A percentile compares a stretch with the other conserved stretches of the same genome.
These are phyloP conservation scores for Diabrotica balteata DNA, from an alignment of 2,888 invertebrate genomes.

Conservation along the genomic window DNA sequence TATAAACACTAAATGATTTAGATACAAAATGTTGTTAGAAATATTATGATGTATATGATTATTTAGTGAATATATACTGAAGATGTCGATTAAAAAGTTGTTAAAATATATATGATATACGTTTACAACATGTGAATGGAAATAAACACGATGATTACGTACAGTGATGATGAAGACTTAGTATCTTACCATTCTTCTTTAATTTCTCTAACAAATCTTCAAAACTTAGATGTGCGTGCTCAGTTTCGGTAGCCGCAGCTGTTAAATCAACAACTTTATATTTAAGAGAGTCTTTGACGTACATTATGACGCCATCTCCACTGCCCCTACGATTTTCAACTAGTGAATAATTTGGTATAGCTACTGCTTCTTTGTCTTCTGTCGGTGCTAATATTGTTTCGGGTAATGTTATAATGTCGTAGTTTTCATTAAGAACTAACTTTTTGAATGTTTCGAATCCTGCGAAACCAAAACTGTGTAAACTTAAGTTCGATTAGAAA, in stretches of 20 bases:
- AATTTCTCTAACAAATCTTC: constrained; percentile 48
- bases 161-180: no score
- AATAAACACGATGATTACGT: no score
- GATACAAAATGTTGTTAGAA: no score
- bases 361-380: constrained; percentile 49
- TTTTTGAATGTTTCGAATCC: constrained; percentile 51
- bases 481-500: constrained; percentile 23
- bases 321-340: constrained; percentile 49
- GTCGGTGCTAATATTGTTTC: constrained; percentile 50
- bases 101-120: no score
- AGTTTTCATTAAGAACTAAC: constrained; percentile 49
- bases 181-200: constrained; percentile 44
- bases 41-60: no score
- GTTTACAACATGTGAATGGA: no score
- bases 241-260: constrained; percentile 42
- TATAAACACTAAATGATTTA: no score
- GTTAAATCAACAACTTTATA: constrained; percentile 52
- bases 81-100: no score
- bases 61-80: no score
- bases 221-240: constrained; percentile 42
- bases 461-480: constrained; percentile 29
- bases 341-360: constrained; percentile 51
- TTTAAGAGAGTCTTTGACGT: constrained; percentile 52
- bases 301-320: constrained; percentile 50
- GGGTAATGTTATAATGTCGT: constrained; percentile 51